Evolutionary conservation across 2,888 invertebrate genomes (phyloP).

Genomic region (Callimorpha dominula): DNA sequence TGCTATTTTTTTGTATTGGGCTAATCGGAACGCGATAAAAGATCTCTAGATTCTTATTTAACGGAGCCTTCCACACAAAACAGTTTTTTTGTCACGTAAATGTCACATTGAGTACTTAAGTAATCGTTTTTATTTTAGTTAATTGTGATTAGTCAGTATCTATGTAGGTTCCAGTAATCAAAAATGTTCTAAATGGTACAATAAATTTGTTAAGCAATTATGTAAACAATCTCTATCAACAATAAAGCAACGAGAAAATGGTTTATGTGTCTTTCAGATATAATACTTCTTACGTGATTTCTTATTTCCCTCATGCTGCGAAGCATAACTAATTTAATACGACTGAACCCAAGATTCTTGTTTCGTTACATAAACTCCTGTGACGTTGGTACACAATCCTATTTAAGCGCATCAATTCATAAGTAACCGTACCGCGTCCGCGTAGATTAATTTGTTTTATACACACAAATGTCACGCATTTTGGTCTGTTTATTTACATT

Average conservation of each 20-base stretch:
- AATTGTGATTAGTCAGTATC: too few relatives aligned
- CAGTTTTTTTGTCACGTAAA: too few relatives aligned
- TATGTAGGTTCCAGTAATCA: too few relatives aligned
- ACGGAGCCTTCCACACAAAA: too few relatives aligned
- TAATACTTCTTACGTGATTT: background rate
- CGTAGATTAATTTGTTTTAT: background rate
- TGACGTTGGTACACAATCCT: constrained; percentile 54
- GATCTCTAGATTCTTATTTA: too few relatives aligned
- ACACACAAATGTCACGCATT: background rate
- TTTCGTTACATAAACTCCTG: constrained; percentile 60
- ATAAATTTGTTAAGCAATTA: too few relatives aligned
- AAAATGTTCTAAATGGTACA: too few relatives aligned
- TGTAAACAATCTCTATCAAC: too few relatives aligned
- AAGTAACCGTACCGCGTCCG: constrained; percentile 21
- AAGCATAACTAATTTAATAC: constrained; percentile 67
- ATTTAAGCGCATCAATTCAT: constrained; percentile 56
- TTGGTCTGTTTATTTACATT: background rate
- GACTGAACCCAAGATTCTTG: constrained; percentile 60
- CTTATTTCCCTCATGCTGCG: constrained; percentile 20
- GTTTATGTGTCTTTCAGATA: background rate
- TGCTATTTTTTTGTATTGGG: too few relatives aligned
- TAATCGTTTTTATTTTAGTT: too few relatives aligned
- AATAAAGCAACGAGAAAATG: background rate
- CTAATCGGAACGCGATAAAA: too few relatives aligned
- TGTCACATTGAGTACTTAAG: too few relatives aligned